phyloP scores from a whole-genome alignment of 2,797 vertebrate genomes.

The Micromesistius poutassou region DNA sequence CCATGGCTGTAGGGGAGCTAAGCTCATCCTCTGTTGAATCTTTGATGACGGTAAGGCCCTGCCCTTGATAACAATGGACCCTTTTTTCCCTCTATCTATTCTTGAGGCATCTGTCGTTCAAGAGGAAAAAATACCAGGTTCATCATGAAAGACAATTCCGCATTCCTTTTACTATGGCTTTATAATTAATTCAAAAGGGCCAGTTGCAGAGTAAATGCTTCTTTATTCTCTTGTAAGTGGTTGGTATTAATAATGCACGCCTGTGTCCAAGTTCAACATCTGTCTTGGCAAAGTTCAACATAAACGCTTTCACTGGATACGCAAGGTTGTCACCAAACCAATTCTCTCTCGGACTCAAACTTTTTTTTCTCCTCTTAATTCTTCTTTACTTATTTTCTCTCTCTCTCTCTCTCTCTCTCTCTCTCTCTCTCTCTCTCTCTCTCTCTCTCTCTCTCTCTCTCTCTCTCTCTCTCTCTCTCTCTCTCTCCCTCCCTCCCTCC shows the following conservation, averaged over 20 bases:
- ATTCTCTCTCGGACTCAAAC: constrained; percentile 4
- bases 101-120: constrained; percentile 67
- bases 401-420: too few relatives aligned
- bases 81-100: constrained; percentile 27
- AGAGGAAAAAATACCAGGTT: constrained; percentile 55
- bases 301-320: constrained; percentile 36
- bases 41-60: constrained; percentile 54
- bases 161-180: constrained; percentile 50
- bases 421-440: background rate
- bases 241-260: constrained; percentile 73
- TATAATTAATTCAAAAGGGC: constrained; percentile 74
- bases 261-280: constrained; percentile 60
- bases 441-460: background rate
- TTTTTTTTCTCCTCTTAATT: background rate
- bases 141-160: constrained; percentile 59
- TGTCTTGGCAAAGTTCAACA: constrained; percentile 66
- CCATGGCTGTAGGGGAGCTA: constrained; percentile 27
- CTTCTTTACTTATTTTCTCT: background rate
- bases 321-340: constrained; percentile 48
- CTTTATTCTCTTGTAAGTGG: constrained; percentile 72
- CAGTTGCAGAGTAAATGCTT: constrained; percentile 68
- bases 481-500: background rate
- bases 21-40: constrained; percentile 45
- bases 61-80: constrained; percentile 48
- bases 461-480: background rate